Conservation (phyloP, 2,113 vertebrate genomes). For the Himantopus leucocephalus region DNA sequence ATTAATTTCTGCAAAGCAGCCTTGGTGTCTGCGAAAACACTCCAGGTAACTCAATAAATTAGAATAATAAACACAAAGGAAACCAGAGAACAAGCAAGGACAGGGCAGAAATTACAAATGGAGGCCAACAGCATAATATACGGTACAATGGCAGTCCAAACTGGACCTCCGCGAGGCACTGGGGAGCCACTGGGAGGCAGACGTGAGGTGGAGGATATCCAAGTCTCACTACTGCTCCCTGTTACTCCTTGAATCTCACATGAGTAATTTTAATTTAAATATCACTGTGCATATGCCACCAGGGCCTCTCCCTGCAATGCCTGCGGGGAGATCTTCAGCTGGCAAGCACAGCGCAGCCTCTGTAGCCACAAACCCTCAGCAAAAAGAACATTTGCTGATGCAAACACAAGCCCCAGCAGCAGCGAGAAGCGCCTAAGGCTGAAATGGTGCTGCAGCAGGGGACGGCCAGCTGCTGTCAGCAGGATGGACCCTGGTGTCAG, state of each 20-base stretch:
- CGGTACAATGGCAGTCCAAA: not conserved
- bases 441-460: not conserved
- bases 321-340: not conserved
- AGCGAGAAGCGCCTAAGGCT: not conserved
- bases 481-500: not conserved
- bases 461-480: not conserved
- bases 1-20: conserved; percentile 43
- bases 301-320: not conserved
- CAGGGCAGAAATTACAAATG: not conserved
- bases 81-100: conserved; percentile 40
- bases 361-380: not conserved
- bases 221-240: not conserved
- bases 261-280: not conserved
- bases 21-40: conserved; percentile 30
- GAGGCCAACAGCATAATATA: not conserved
- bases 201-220: not conserved
- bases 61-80: conserved; percentile 57
- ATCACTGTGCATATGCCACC: not conserved
- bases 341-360: not conserved
- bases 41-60: conserved; percentile 55
- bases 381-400: not conserved
- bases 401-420: not conserved
- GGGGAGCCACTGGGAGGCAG: not conserved
- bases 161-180: not conserved
- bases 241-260: not conserved